These are phyloP conservation scores for Aphidius gifuensis DNA, from an alignment of 1,140 invertebrate species.

Conservation along the genomic window DNA sequence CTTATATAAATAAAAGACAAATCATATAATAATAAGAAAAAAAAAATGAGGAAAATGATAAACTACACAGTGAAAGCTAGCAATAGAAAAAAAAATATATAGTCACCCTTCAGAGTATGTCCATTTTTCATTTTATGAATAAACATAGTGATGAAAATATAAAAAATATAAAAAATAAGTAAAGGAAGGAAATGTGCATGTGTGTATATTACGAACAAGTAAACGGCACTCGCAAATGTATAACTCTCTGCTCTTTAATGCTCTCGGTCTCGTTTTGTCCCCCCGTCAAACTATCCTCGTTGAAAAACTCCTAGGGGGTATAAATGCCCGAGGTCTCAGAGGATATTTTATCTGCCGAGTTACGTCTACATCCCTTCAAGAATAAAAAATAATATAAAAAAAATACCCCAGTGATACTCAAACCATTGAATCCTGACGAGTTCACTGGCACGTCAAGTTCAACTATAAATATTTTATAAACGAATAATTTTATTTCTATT, in stretches of 20 bases:
- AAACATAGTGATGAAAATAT: not conserved
- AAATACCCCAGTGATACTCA: no score
- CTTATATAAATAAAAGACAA: slow-evolving; percentile 28
- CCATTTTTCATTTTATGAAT: slow-evolving; percentile 14
- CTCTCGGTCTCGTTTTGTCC: not conserved
- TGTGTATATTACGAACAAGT: not conserved
- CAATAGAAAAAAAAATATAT: slow-evolving; percentile 1
- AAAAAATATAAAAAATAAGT: slow-evolving; percentile 2
- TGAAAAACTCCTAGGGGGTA: no score
- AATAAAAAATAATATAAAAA: no score
- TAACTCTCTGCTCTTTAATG: slow-evolving; percentile 13
- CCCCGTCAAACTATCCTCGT: not conserved
- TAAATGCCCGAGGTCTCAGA: no score
- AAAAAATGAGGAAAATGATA: not conserved
- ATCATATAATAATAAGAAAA: no score
- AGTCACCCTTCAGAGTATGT: not conserved
- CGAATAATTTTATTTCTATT: no score
- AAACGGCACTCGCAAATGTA: slow-evolving; percentile 14
- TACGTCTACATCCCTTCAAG: no score
- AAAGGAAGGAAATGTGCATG: no score
- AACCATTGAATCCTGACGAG: no score
- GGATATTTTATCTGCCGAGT: no score
- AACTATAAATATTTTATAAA: no score
- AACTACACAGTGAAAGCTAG: not conserved
- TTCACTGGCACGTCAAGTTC: no score